phyloP scores from a whole-genome alignment of 2,888 invertebrate genomes.

The Andrena fulva region DNA sequence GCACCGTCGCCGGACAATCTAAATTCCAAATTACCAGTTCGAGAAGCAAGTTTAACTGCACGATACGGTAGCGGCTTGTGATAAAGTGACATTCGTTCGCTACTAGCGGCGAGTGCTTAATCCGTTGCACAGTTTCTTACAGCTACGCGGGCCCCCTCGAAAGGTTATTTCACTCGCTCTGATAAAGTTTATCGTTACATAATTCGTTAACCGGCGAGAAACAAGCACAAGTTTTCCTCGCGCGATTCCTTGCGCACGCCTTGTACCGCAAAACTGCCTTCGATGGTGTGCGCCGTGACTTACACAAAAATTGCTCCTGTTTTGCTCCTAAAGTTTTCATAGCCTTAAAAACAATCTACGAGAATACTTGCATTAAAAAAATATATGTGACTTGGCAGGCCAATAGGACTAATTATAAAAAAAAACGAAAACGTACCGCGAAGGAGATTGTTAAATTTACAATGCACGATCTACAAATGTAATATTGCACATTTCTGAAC shows the following conservation, averaged over 20 bases:
- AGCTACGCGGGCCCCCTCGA: conserved; percentile 15
- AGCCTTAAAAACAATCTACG: too few species aligned
- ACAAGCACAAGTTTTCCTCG: conserved; percentile 5
- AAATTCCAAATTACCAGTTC: conserved; percentile 55
- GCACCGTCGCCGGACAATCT: conserved; percentile 60
- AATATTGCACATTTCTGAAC: too few species aligned
- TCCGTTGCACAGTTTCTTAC: conserved; percentile 23
- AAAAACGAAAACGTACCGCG: too few species aligned
- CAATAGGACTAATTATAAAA: too few species aligned
- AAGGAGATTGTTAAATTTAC: too few species aligned
- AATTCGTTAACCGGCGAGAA: conserved; percentile 20
- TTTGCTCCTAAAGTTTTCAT: too few species aligned
- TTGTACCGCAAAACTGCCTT: not conserved
- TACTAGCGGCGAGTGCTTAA: conserved; percentile 30
- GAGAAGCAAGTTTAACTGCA: conserved; percentile 57
- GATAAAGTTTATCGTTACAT: conserved; percentile 46
- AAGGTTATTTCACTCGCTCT: conserved; percentile 39
- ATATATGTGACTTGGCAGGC: too few species aligned
- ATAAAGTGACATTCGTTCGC: conserved; percentile 58
- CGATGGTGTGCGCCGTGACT: not conserved
- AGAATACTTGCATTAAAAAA: too few species aligned
- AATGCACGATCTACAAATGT: too few species aligned
- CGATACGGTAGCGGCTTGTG: conserved; percentile 51
- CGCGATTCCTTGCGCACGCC: not conserved
- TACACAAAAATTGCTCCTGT: not conserved